phyloP scores from a whole-genome alignment of 2,888 invertebrate genomes.

The Tiphia femorata region DNA sequence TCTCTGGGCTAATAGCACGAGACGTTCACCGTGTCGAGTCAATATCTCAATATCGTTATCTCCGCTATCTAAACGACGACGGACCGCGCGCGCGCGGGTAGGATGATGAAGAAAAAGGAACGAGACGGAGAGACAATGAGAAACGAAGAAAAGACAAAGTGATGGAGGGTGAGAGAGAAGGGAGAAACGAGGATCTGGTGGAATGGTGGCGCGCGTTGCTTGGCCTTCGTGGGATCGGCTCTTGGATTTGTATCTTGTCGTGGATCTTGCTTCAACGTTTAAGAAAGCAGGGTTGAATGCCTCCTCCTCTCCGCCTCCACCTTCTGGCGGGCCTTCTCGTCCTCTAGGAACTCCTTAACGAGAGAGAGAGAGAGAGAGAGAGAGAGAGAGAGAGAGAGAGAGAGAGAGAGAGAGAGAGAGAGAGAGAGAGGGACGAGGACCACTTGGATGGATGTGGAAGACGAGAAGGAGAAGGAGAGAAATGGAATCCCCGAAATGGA shows the following conservation, averaged over 20 bases:
- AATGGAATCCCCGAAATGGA: slow-evolving; percentile 55
- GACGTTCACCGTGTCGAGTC: slow-evolving; percentile 43
- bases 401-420: not conserved
- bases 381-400: slow-evolving; percentile 4
- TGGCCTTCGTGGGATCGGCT: slow-evolving; percentile 43
- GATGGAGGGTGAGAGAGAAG: slow-evolving; percentile 7
- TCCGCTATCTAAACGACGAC: slow-evolving; percentile 44
- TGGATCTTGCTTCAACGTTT: slow-evolving; percentile 42
- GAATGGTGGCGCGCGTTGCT: slow-evolving; percentile 19
- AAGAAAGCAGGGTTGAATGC: slow-evolving; percentile 30
- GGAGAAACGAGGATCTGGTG: not conserved
- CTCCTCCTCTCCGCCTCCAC: slow-evolving; percentile 15
- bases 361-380: slow-evolving; percentile 13
- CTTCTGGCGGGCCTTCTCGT: slow-evolving; percentile 9
- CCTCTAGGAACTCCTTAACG: too few relatives aligned
- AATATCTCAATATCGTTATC: slow-evolving; percentile 61
- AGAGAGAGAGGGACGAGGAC: not conserved
- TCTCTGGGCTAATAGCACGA: slow-evolving; percentile 48
- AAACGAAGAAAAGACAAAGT: slow-evolving; percentile 2
- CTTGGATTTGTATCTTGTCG: slow-evolving; percentile 37
- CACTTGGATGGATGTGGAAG: slow-evolving; percentile 6
- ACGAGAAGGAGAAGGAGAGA: slow-evolving; percentile 13
- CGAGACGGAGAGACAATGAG: not conserved
- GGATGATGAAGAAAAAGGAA: slow-evolving; percentile 4
- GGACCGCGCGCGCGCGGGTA: too few relatives aligned